These are phyloP conservation scores for Volucella bombylans DNA, from an alignment of 2,888 invertebrate species.

Conservation along the genomic window DNA sequence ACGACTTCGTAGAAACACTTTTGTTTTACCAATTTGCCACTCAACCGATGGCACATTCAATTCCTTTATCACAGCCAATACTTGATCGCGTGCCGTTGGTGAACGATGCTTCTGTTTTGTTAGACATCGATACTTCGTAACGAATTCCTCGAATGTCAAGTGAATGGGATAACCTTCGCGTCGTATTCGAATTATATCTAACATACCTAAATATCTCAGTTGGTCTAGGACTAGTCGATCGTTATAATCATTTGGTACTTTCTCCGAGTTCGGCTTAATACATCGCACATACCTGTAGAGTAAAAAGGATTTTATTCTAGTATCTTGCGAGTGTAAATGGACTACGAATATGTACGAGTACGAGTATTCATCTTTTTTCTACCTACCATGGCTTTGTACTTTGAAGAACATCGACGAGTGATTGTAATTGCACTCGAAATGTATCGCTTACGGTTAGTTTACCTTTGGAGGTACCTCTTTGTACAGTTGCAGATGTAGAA, in stretches of 20 bases:
- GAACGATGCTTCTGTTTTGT: slow-evolving; percentile 77
- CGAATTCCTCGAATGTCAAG: slow-evolving; percentile 89
- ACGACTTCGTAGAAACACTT: slow-evolving; percentile 91
- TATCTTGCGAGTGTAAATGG: neutral
- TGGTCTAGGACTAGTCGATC: slow-evolving; percentile 92
- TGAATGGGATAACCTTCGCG: slow-evolving; percentile 95
- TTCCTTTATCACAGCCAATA: slow-evolving; percentile 84
- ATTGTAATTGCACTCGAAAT: slow-evolving; percentile 93
- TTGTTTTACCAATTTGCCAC: slow-evolving; percentile 94
- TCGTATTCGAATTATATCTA: slow-evolving; percentile 94
- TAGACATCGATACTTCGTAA: slow-evolving; percentile 90
- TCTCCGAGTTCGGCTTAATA: slow-evolving; percentile 94
- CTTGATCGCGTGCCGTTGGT: slow-evolving; percentile 77
- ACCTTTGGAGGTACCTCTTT: slow-evolving; percentile 93
- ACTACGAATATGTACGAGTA: neutral
- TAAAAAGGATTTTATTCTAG: neutral
- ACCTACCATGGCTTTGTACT: slow-evolving; percentile 93
- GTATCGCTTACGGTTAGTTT: slow-evolving; percentile 95
- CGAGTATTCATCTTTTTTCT: neutral
- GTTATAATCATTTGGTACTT: slow-evolving; percentile 90
- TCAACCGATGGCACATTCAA: slow-evolving; percentile 88
- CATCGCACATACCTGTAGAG: slow-evolving; percentile 91
- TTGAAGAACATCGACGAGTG: slow-evolving; percentile 93
- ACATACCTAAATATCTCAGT: slow-evolving; percentile 94
- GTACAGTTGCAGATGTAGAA: slow-evolving; percentile 83